Conservation (phyloP, 2,888 invertebrate genomes). For the Rhodophaea formosa region DNA sequence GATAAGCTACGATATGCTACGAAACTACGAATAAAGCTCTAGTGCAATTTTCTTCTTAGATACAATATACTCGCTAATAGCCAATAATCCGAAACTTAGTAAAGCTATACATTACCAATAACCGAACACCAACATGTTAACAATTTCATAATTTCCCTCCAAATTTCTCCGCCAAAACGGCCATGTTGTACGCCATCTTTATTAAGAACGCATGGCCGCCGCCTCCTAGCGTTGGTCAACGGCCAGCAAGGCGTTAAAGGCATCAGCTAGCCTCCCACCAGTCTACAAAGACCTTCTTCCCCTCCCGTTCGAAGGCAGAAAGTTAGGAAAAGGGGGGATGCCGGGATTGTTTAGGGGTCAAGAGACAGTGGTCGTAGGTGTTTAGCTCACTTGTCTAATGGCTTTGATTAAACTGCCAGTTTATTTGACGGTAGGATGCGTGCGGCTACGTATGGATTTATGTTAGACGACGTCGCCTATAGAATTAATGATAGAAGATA, state of each 20-base stretch:
- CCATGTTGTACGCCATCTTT: constrained; percentile 73
- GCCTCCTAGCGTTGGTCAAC: constrained; percentile 77
- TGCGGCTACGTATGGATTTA: constrained; percentile 78
- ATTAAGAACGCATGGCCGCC: constrained; percentile 77
- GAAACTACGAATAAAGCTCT: background rate
- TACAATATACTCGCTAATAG: background rate
- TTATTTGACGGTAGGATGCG: constrained; percentile 79
- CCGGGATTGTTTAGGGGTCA: constrained; percentile 53
- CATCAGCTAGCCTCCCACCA: constrained; percentile 73
- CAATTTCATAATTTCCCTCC: constrained; percentile 32
- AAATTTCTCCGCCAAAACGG: constrained; percentile 60
- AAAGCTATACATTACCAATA: constrained; percentile 14
- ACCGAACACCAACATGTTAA: constrained; percentile 21
- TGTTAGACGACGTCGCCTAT: constrained; percentile 69
- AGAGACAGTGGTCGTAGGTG: constrained; percentile 53
- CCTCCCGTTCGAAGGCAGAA: constrained; percentile 33
- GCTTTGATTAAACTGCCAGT: constrained; percentile 81
- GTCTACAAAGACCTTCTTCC: constrained; percentile 50
- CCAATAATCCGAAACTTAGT: background rate
- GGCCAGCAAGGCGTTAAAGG: constrained; percentile 80
- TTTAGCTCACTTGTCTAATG: constrained; percentile 80
- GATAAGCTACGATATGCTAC: background rate
- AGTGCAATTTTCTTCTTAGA: too few relatives aligned
- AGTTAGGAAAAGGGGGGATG: constrained; percentile 37
- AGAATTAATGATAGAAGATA: constrained; percentile 70